Conservation (phyloP, 2,113 vertebrate genomes). For the Phocoena phocoena region DNA sequence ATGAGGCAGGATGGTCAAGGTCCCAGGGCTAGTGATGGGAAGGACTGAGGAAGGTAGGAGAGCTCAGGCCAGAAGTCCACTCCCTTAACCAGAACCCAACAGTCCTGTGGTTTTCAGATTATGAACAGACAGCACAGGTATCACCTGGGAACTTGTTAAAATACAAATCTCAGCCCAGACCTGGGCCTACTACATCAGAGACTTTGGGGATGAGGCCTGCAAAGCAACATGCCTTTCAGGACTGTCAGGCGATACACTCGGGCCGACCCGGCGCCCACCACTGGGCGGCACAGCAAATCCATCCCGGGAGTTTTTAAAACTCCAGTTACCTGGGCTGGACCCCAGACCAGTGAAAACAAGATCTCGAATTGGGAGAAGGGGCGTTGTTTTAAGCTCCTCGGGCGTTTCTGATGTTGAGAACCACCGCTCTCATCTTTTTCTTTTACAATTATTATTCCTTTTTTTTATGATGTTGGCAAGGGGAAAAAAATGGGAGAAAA, state of each 20-base stretch:
- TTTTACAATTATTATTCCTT: not conserved
- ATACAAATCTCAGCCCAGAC: not conserved
- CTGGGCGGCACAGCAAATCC: not conserved
- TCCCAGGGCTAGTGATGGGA: accelerated
- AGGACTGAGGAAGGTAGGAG: too few species aligned
- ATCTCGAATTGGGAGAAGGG: accelerated
- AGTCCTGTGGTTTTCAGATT: not conserved
- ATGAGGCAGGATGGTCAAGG: not conserved
- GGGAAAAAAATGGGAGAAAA: not conserved
- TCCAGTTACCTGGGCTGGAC: not conserved
- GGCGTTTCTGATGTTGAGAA: not conserved
- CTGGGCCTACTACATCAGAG: not conserved
- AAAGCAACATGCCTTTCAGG: not conserved
- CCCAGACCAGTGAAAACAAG: not conserved
- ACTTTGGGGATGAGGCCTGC: too few species aligned
- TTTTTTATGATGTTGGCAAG: too few species aligned
- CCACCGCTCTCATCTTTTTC: not conserved
- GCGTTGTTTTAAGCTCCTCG: not conserved
- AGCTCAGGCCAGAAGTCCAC: too few species aligned
- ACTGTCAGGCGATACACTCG: accelerated
- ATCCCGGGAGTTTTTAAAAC: not conserved
- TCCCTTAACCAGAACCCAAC: not conserved
- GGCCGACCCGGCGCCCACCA: not conserved
- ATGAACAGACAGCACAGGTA: not conserved
- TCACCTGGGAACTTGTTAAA: too few species aligned